Evolutionary conservation across 2,113 vertebrate species (phyloP), one percentile per base, ranked within the genome.

Genomic region (Percina caprodes): DNA sequence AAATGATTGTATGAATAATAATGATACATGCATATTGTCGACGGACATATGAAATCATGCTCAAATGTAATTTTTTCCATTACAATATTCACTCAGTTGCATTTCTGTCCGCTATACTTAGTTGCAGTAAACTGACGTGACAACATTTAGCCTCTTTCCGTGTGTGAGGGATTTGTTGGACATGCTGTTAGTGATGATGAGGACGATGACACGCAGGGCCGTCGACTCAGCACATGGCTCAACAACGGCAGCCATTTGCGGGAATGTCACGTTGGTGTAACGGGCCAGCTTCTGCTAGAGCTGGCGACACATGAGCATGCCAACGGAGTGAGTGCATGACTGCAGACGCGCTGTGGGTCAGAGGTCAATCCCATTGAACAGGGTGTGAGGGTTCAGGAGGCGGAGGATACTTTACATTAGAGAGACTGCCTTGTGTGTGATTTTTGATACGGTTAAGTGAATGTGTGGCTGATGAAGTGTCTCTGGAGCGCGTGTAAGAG

Each of bases 241-340:
- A 0, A 6, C 35, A 7, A 1, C 24, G 18, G 12, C 21, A 14
- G 58, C 30, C 77, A 19, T 78, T 79, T 65, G 72, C 21, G 66
- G 55, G 55, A 75, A 68, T 63, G 80, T 48, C 14, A 6, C 35
- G 71, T 71, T 8, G 9, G n/a, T 30, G 66, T 15, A 1, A 35
- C 6, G 45, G 46, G 73, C 9, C 15, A 21, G 59, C 18, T 33
- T 45, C 52, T 62, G 39, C 39, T 39, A 59, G 0, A 69, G 72
- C 62, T 49, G 79, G 73, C 65, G 83, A 89, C 78, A 74, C 74
- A 54, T 30, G 24, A 66, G 52, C 51, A 90, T 81, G 74, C 77
- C 77, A n/a, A 42, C 63, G 69, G 23, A 65, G 82, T 69, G 79
- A 89, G 11, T 2, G 80, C 11, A 39, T 19, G 73, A 15, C 58